Percentiles rank a stretch among this genome's conserved stretches.
These are phyloP conservation scores for pig (Sus scrofa) DNA, from an alignment of 2,113 vertebrate species.

Conservation along the genomic window T2T-Sscrofa CM000814.6:145876001-145876500, in stretches of 20 bases:
- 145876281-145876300: neutral
- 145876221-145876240: neutral
- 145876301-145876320: neutral
- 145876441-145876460: neutral
- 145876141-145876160: too few relatives aligned
- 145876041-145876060: neutral
- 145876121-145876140: too few relatives aligned
- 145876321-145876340: neutral
- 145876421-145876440: neutral
- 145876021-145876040: accelerated
- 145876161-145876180: neutral
- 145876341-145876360: neutral
- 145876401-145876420: neutral
- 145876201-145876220: neutral
- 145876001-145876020: neutral
- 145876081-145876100: neutral
- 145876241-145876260: neutral
- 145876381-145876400: neutral
- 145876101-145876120: neutral
- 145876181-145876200: too few relatives aligned
- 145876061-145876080: neutral
- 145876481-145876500: neutral
- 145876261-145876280: neutral
- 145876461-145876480: neutral
- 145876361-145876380: neutral